Base-by-base conservation (phyloP, 2,797 vertebrate species). In the Meda fulgida region DNA sequence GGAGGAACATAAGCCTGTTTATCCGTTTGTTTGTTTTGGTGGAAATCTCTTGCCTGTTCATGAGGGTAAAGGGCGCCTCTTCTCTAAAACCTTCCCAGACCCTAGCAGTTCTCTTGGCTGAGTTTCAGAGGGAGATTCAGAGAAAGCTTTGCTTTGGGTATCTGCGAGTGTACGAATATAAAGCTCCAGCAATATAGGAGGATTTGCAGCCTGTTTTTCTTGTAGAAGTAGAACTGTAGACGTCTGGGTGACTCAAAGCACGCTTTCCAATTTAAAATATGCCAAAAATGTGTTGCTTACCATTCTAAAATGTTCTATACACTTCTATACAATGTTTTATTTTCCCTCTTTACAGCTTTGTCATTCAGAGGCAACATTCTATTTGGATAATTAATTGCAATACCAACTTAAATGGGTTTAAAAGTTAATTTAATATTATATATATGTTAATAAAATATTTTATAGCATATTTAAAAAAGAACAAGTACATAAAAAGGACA, bases 11-110 rank as follows among this genome's bases (percentile, higher is more conserved):
- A 71, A 87, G 86, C 86, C 43, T 21, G 4, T 75, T 69, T 77
- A 87, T 87, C 86, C 51, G 11, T 38, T 78, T 69, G 79, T 85
- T 85, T 82, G 80, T 81, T 78, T 87, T 78, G 73, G 26, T 67
- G 86, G 80, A 87, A 77, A 79, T 73, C 83, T 85, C 83, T 82
- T 34, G 36, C 75, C 83, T 71, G 79, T 71, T 65, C 67, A 63
- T 38, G 73, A 75, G 82, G 82, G 63, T 69, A 84, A 84, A 84
- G 66, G 76, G 21, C 67, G 7, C 29, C 23, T 79, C 53, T 84
- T 71, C 40, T 84, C 76, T 43, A 78, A 70, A 70, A 79, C 83
- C 65, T 71, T 84, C 75, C 75, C 53, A 84, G 76, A 84, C 66
- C 82, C 26, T 51, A 38, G 76, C 53, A 79, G 65, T 31, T 71